These are phyloP conservation scores for Tonatia bakeri DNA, from an alignment of 2,113 vertebrate genomes.

Conservation along the genomic window DNA sequence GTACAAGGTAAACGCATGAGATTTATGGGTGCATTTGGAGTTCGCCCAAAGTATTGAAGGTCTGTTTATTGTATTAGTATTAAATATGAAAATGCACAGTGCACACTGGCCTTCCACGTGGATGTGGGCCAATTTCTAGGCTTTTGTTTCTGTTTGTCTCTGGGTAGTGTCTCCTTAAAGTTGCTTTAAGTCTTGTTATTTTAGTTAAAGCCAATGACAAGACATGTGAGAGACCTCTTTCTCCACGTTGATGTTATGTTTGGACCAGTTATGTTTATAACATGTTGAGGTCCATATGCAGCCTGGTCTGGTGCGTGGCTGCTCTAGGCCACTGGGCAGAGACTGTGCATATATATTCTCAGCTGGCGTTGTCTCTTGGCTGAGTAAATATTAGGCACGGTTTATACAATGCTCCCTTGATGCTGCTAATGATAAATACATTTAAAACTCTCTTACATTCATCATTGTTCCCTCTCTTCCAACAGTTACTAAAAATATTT, in stretches of 20 bases:
- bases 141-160: background rate
- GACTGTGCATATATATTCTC: background rate
- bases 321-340: background rate
- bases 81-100: background rate
- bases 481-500: background rate
- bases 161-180: background rate
- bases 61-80: background rate
- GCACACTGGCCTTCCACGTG: background rate
- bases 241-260: background rate
- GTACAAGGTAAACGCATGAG: background rate
- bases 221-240: background rate
- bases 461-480: background rate
- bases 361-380: background rate
- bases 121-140: background rate
- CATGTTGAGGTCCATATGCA: background rate
- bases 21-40: background rate
- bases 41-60: background rate
- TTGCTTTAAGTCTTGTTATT: background rate
- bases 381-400: background rate
- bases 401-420: background rate
- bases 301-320: no score
- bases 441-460: background rate
- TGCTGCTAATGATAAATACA: background rate
- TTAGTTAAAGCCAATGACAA: background rate
- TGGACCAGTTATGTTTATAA: background rate